These are phyloP conservation scores for Odontocerum albicorne DNA, from an alignment of 2,888 invertebrate genomes.

Conservation along the genomic window DNA sequence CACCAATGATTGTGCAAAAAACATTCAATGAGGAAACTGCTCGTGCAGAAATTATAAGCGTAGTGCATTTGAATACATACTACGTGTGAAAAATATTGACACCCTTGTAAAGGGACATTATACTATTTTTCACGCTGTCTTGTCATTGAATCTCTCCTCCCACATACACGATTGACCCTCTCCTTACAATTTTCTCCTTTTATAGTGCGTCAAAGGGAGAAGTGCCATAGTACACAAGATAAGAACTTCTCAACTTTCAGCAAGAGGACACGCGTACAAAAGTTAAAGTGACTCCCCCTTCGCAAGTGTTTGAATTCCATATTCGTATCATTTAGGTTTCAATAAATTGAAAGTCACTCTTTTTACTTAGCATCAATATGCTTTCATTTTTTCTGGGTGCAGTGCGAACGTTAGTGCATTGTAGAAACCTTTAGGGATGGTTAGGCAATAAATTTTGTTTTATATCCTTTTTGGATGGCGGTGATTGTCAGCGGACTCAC, in stretches of 20 bases:
- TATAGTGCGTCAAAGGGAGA: slow-evolving; percentile 7
- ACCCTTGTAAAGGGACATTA: background rate
- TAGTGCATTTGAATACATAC: no score
- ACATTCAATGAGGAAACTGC: no score
- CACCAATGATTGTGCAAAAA: no score
- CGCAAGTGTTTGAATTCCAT: no score
- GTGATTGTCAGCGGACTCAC: slow-evolving; percentile 26
- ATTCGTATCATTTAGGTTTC: no score
- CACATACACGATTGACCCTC: slow-evolving; percentile 18
- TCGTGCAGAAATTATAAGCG: no score
- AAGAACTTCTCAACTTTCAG: no score
- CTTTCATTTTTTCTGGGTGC: background rate
- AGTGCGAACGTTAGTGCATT: slow-evolving; percentile 15
- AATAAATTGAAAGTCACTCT: no score
- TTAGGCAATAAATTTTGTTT: slow-evolving; percentile 27
- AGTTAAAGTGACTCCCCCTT: no score
- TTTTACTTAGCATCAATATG: background rate
- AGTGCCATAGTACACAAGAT: no score
- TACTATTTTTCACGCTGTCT: slow-evolving; percentile 10
- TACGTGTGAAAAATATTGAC: no score
- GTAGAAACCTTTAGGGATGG: slow-evolving; percentile 23
- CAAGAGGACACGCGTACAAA: no score
- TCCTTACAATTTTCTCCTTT: slow-evolving; percentile 12
- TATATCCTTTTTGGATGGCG: slow-evolving; percentile 23
- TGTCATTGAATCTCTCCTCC: slow-evolving; percentile 8